Conservation (phyloP, 2,113 vertebrate genomes). For the Mesoclemmys tuberculata region DNA sequence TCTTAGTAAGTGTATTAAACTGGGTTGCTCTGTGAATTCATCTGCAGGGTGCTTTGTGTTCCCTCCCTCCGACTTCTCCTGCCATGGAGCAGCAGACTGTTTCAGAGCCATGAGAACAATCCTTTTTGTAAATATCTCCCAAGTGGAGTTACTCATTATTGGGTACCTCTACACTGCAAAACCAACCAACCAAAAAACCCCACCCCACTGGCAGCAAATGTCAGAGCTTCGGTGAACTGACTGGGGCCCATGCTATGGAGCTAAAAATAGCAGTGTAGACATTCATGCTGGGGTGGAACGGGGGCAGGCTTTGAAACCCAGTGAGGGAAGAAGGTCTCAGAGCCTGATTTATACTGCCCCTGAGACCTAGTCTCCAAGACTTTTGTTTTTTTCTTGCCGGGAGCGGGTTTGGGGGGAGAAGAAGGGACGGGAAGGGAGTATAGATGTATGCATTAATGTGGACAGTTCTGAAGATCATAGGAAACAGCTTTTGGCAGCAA, state of each 20-base stretch:
- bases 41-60: background rate
- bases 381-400: background rate
- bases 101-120: background rate
- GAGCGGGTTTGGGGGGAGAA: too few species aligned
- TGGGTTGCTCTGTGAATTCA: background rate
- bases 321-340: background rate
- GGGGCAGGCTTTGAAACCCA: background rate
- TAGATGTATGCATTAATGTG: background rate
- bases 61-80: background rate
- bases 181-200: background rate
- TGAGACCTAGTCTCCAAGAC: background rate
- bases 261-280: background rate
- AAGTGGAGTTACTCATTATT: background rate
- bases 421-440: too few species aligned
- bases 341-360: too few species aligned
- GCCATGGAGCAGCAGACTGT: background rate
- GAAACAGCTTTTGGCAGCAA: background rate
- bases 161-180: background rate
- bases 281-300: accelerated
- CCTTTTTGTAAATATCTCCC: background rate
- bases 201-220: background rate
- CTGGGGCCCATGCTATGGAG: background rate
- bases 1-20: background rate
- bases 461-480: background rate
- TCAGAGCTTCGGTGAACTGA: background rate